Conservation (phyloP, 2,113 vertebrate species). For the rabbit (Oryctolagus cuniculus) region mOryCun1.1 NC_091443.1:5016501-5017000, state of each 20-base stretch:
- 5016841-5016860: not conserved
- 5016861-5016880: conserved; percentile 19
- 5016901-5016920: not conserved
- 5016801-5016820: not conserved
- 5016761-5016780: not conserved
- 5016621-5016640: not conserved
- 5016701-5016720: not conserved
- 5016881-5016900: not conserved
- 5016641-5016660: not conserved
- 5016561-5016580: not conserved
- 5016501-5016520: not conserved
- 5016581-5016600: not conserved
- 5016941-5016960: conserved; percentile 48
- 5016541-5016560: not conserved
- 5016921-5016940: not conserved
- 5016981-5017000: conserved; percentile 60
- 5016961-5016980: not conserved
- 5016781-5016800: not conserved
- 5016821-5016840: not conserved
- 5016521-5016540: not conserved
- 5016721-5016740: not conserved
- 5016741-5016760: not conserved
- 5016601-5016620: not conserved
- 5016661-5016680: not conserved
- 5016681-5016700: not conserved